Evolutionary conservation across 2,797 vertebrate genomes (phyloP).

Genomic region (Carapus acus): DNA sequence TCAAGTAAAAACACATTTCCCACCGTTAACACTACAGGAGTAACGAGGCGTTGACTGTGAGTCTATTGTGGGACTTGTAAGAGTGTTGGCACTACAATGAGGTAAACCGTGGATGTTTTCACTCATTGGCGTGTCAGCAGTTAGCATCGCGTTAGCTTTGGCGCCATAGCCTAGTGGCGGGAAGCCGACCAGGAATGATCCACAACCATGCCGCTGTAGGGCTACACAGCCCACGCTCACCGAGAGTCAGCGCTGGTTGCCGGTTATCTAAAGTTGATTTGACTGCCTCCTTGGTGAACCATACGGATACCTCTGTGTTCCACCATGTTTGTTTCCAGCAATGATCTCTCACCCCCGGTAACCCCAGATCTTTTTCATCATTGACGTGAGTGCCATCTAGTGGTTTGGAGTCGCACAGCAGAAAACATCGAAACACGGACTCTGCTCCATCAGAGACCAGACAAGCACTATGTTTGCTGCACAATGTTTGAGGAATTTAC

Average conservation of each 20-base stretch:
- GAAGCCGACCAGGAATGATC: background rate
- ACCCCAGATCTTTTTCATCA: constrained; percentile 4
- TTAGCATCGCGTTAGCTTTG: background rate
- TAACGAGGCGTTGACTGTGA: no score
- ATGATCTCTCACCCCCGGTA: constrained; percentile 43
- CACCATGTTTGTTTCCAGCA: constrained; percentile 70
- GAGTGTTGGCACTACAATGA: no score
- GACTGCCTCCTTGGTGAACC: constrained; percentile 83
- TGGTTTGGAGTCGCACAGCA: constrained; percentile 4
- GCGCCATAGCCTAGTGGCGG: background rate
- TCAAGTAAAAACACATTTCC: no score
- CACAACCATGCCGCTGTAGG: accelerated
- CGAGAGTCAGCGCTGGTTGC: constrained; percentile 78
- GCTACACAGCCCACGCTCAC: constrained; percentile 53
- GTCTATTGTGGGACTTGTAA: no score
- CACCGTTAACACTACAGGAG: no score
- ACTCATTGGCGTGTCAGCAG: constrained; percentile 7
- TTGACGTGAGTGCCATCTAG: constrained; percentile 12
- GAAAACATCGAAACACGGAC: no score
- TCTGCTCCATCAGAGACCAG: no score
- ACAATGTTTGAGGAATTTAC: no score
- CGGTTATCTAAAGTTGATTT: constrained; percentile 70
- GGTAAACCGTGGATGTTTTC: background rate
- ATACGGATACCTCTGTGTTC: constrained; percentile 74
- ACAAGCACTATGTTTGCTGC: no score